These are phyloP conservation scores for Lottia gigantea DNA, from an alignment of 2,888 invertebrate genomes.

Conservation along the genomic window DNA sequence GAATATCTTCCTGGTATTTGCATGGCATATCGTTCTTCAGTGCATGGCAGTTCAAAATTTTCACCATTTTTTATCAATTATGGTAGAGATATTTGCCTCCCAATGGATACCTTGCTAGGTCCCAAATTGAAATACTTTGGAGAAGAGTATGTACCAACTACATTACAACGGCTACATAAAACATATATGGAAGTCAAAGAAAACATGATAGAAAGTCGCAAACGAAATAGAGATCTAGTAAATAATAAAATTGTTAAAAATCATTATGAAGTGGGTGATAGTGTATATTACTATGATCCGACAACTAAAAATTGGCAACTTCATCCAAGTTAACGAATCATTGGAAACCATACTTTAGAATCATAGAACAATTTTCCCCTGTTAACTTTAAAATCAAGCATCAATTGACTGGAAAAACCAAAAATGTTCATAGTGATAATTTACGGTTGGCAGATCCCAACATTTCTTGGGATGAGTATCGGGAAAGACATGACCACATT, in stretches of 20 bases:
- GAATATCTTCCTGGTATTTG: background rate
- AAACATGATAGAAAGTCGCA: background rate
- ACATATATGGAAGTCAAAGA: background rate
- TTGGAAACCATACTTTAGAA: constrained; percentile 2
- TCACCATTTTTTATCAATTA: constrained; percentile 8
- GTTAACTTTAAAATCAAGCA: constrained; percentile 1
- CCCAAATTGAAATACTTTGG: background rate
- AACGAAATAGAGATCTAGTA: background rate
- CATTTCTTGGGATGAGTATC: constrained; percentile 4
- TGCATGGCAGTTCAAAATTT: background rate
- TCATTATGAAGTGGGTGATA: constrained; percentile 4
- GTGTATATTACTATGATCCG: constrained; percentile 8
- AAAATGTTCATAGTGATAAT: constrained; percentile 11
- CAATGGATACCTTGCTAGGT: background rate
- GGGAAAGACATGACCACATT: no score
- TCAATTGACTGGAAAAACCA: constrained; percentile 9
- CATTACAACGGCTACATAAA: background rate
- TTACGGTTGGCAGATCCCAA: background rate
- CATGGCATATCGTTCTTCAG: background rate
- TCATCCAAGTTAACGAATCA: background rate
- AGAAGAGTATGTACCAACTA: constrained; percentile 5
- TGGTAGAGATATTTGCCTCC: background rate
- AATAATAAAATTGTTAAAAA: background rate
- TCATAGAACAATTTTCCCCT: constrained; percentile 5
- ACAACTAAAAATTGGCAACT: background rate